phyloP scores from a whole-genome alignment of 2,888 invertebrate genomes.

The Elegia similella region DNA sequence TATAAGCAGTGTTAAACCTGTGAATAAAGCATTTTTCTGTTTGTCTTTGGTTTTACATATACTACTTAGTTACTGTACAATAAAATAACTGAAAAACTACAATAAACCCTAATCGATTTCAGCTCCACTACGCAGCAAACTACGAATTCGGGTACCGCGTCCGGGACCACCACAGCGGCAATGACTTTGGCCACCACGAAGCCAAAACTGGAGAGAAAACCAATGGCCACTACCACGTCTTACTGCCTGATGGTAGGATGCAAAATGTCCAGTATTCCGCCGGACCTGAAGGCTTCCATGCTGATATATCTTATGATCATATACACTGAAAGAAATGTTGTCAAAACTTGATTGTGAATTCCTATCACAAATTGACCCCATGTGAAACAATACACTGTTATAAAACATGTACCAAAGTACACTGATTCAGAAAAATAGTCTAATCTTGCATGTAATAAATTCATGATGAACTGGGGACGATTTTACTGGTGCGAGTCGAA shows the following conservation, averaged over 20 bases:
- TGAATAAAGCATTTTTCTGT: too few species aligned
- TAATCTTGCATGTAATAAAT: too few species aligned
- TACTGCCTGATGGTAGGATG: conserved; percentile 89
- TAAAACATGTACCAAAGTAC: too few species aligned
- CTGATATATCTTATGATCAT: conserved; percentile 86
- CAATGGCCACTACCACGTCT: conserved; percentile 88
- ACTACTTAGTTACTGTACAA: too few species aligned
- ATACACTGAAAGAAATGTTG: conserved; percentile 22
- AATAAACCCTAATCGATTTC: conserved; percentile 34
- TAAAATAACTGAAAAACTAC: background rate
- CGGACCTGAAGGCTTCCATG: conserved; percentile 89
- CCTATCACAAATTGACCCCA: too few species aligned
- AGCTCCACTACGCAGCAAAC: conserved; percentile 83
- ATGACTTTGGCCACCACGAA: conserved; percentile 90
- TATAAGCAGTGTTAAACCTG: too few species aligned
- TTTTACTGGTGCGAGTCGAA: too few species aligned
- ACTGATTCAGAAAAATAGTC: too few species aligned
- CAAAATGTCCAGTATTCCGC: conserved; percentile 90
- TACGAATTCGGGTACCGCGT: conserved; percentile 88
- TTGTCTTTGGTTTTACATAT: too few species aligned
- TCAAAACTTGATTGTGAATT: background rate
- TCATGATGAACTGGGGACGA: too few species aligned
- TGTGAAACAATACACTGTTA: too few species aligned
- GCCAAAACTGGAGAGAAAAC: conserved; percentile 84
- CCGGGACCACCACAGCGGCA: conserved; percentile 85